Percentiles rank a stretch among this genome's conserved stretches.
phyloP scores from a whole-genome alignment of 53 echinoderm and acorn worm genomes.

The Temnopleurus reevesii region DNA sequence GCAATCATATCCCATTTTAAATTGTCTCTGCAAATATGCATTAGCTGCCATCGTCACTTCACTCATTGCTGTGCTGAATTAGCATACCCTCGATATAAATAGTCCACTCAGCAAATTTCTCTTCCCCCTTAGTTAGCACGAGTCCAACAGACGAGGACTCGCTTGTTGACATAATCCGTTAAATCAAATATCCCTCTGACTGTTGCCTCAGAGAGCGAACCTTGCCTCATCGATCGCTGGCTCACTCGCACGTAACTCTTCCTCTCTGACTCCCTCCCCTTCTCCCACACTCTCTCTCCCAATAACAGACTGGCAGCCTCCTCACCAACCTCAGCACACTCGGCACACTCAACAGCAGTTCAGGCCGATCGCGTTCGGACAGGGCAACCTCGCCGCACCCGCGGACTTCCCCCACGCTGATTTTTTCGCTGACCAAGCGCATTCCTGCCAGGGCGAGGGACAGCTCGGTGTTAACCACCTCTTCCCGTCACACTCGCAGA shows the following conservation, averaged over 20 bases:
- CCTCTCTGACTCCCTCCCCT: conserved; percentile 24
- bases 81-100: neutral
- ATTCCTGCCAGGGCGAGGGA: neutral
- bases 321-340: conserved; percentile 16
- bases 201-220: neutral
- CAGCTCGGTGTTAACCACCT: neutral
- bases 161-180: conserved; percentile 50
- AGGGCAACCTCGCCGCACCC: neutral
- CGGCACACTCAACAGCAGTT: conserved; percentile 31
- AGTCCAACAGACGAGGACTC: neutral
- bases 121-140: neutral
- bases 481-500: neutral
- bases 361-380: neutral
- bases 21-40: neutral
- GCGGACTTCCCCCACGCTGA: neutral
- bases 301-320: conserved; percentile 30
- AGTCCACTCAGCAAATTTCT: conserved; percentile 53
- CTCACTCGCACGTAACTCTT: neutral
- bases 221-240: conserved; percentile 30
- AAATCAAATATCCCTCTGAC: conserved; percentile 52
- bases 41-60: neutral
- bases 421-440: conserved; percentile 15
- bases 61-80: neutral
- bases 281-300: neutral
- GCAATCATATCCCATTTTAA: neutral